Percentiles rank a stretch among this genome's conserved stretches.
phyloP scores from a whole-genome alignment of 2,888 invertebrate genomes.

The Sclerodermus sp. region DNA sequence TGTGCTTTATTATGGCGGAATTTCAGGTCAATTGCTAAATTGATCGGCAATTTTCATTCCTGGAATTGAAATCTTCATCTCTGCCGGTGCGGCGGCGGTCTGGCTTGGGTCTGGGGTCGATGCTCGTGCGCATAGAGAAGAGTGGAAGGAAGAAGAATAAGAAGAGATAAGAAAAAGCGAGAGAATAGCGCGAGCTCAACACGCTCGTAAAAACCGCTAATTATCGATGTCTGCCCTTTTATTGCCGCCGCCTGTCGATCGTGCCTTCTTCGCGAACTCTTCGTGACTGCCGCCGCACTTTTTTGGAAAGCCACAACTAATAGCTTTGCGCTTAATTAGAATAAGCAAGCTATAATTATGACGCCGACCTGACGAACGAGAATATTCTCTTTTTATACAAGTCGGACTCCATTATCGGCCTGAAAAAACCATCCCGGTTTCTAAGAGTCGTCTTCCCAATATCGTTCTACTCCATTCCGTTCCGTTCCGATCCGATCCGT shows the following conservation, averaged over 20 bases:
- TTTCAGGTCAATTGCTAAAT: constrained; percentile 54
- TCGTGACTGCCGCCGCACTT: constrained; percentile 8
- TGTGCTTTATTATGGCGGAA: constrained; percentile 48
- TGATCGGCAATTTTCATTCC: constrained; percentile 55
- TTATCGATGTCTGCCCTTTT: constrained; percentile 50
- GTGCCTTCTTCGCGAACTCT: constrained; percentile 20
- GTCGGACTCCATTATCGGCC: no score
- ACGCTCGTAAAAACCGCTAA: constrained; percentile 48
- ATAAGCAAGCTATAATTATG: no score
- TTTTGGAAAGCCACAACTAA: no score
- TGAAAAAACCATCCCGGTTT: constrained; percentile 11
- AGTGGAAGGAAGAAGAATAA: constrained; percentile 7
- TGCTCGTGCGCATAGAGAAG: constrained; percentile 24
- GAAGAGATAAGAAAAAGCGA: constrained; percentile 1
- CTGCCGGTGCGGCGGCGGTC: constrained; percentile 20
- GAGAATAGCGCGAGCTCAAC: constrained; percentile 17
- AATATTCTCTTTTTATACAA: no score
- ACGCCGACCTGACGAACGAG: no score
- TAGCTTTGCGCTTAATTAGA: no score
- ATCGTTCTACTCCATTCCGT: constrained; percentile 37
- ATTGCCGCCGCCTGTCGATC: constrained; percentile 40
- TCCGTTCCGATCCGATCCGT: constrained; percentile 37
- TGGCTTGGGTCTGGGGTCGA: constrained; percentile 35
- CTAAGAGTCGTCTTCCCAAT: no score
- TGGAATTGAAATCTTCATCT: constrained; percentile 51